phyloP scores from a whole-genome alignment of 2,888 invertebrate genomes.

The Megaustenia siamemsis region DNA sequence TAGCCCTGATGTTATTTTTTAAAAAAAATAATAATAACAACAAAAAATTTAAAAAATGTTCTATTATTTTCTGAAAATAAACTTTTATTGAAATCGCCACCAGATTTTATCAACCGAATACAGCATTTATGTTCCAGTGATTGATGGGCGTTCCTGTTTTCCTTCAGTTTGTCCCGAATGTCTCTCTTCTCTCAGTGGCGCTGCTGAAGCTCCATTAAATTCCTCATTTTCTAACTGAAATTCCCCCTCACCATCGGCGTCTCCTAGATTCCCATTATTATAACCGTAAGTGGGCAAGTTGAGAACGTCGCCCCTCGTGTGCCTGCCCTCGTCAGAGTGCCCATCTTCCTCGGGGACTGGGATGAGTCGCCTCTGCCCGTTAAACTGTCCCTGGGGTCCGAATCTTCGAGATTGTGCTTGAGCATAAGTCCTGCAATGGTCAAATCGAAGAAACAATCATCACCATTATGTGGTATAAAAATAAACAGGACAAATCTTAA shows the following conservation, averaged over 20 bases:
- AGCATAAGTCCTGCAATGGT: conserved; percentile 54
- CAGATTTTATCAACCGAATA: too few relatives aligned
- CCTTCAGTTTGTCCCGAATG: background rate
- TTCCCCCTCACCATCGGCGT: conserved; percentile 37
- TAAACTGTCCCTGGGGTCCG: conserved; percentile 51
- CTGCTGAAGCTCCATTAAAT: conserved; percentile 22
- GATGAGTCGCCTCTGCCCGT: conserved; percentile 56
- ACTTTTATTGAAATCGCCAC: too few relatives aligned
- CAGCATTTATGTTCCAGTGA: conserved; percentile 16
- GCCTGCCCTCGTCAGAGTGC: conserved; percentile 55
- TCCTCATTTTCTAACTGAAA: conserved; percentile 16
- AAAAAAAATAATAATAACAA: too few relatives aligned
- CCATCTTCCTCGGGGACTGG: conserved; percentile 59
- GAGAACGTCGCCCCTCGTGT: conserved; percentile 52
- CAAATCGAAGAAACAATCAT: too few relatives aligned
- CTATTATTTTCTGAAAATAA: too few relatives aligned
- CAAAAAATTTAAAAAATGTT: too few relatives aligned
- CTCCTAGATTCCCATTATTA: conserved; percentile 23
- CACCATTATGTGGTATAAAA: too few relatives aligned
- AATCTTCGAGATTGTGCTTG: conserved; percentile 54
- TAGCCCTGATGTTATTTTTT: too few relatives aligned
- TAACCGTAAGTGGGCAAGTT: conserved; percentile 46
- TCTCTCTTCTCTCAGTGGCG: background rate
- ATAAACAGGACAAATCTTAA: too few relatives aligned
- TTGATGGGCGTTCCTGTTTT: background rate